Evolutionary conservation across 2,888 invertebrate species (phyloP), one percentile per base, ranked within the genome.

Genomic region (Dichetophora obliterata): DNA sequence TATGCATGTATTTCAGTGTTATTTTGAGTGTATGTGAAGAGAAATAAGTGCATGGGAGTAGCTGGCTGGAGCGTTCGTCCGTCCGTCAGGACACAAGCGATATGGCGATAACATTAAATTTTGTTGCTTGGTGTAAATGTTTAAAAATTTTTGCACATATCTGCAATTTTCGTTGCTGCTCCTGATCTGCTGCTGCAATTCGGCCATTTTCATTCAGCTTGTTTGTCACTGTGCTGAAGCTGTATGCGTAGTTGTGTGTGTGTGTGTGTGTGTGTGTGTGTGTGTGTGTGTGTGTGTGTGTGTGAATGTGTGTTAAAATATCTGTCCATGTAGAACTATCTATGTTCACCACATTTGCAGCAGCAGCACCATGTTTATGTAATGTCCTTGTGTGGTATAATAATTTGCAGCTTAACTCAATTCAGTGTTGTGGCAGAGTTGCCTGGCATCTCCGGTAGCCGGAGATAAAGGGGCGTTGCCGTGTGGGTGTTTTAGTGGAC

Each of bases 351-450:
- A 63, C 72, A 61, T 61, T 69, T 48, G 27, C 19, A 34, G 54
- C 66, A 63, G 63, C 73, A 31, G 31, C 37, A n/a, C n/a, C n/a
- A 69, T 78, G 78, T 78, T 76, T 76, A 71, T 76, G 72, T 75
- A 75, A 78, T 75, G 78, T 73, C 73, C 75, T 76, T 75, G 75
- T 78, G 76, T 75, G 78, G 76, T 74, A 76, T 75, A 75, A 76
- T 78, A 76, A 76, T 78, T 78, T 78, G 71, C 74, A 76, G 78
- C 78, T 78, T 78, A 75, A 76, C 78, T 78, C 78, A 75, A 78
- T 78, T 75, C 24, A 9, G 43, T 59, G 22, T 24, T 43, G 43
- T 43, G 43, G 43, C 48, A 27, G 68, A n/a, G 50, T 24, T 68
- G 43, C 48, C 48, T 27, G 24, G 68, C 14, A 48, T 16, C 5